Evolutionary conservation across 2,797 vertebrate species (phyloP).

Genomic region (Astyanax mexicanus): DNA sequence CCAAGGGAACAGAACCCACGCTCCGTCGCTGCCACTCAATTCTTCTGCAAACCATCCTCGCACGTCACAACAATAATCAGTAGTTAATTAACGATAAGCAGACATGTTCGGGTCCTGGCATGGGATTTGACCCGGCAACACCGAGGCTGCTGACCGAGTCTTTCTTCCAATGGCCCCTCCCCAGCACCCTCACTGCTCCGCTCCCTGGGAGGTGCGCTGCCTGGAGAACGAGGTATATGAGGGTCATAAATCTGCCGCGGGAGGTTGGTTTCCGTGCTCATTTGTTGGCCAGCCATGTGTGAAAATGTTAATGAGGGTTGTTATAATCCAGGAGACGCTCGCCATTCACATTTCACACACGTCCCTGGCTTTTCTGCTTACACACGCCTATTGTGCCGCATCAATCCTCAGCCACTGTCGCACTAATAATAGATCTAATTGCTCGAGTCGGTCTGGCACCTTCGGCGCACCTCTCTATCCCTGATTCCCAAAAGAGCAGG

Average conservation of each 20-base stretch:
- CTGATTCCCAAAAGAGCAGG: slow-evolving; percentile 33
- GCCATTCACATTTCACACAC: slow-evolving; percentile 77
- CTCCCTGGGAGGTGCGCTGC: slow-evolving; percentile 13
- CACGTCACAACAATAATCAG: slow-evolving; percentile 38
- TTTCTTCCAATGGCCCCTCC: neutral
- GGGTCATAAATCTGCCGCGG: slow-evolving; percentile 68
- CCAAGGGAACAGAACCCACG: slow-evolving; percentile 12
- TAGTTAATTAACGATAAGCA: slow-evolving; percentile 45
- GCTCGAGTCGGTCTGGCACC: slow-evolving; percentile 53
- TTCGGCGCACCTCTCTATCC: slow-evolving; percentile 17
- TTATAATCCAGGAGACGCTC: slow-evolving; percentile 74
- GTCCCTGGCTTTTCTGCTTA: slow-evolving; percentile 71
- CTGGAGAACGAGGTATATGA: slow-evolving; percentile 18
- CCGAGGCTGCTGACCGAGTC: slow-evolving; percentile 19
- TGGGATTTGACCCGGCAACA: slow-evolving; percentile 38
- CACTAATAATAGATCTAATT: slow-evolving; percentile 71
- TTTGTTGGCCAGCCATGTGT: slow-evolving; percentile 82
- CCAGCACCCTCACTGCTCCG: slow-evolving; percentile 6
- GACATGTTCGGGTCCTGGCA: slow-evolving; percentile 30
- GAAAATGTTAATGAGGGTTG: slow-evolving; percentile 87
- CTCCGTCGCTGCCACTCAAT: neutral
- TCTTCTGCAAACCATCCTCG: slow-evolving; percentile 26
- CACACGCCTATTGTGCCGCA: slow-evolving; percentile 63
- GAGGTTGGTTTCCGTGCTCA: slow-evolving; percentile 77
- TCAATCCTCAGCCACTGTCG: slow-evolving; percentile 67